Base-by-base conservation (phyloP, 2,888 invertebrate species). In the Tetramorium bicarinatum region DNA sequence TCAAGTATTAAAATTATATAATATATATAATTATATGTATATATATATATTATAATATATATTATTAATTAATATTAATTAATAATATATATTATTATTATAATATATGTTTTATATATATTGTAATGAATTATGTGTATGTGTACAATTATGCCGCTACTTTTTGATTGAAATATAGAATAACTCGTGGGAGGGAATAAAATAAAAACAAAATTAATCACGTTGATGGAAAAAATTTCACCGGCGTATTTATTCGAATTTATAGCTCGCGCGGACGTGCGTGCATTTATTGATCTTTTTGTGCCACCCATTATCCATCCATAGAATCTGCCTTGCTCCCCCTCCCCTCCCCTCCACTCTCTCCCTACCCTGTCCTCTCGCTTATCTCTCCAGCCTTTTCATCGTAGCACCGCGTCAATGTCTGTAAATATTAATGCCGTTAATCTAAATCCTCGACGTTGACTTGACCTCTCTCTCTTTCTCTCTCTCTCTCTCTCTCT, bases 381-480 rank as follows among this genome's bases (percentile, higher is more conserved):
- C 44, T 56, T 59, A 71, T 79, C 79, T 84, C 62, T 59, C 62
- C 49, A 25, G 49, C 67, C 84, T 79, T 75, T 82, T 77, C 67
- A 69, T 82, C 75, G 54, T 25, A 47, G 29, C 47, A 75, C 38
- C 59, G 62, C 67, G 66, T 82, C 86, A 74, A 82, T 62, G 82
- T 66, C 52, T 85, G 86, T 86, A 82, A 86, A 76, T 69, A 83
- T 71, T 82, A 85, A 87, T 71, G 87, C 77, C 83, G 87, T 91
- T 87, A 86, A 87, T 88, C 81, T 83, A 84, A 87, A 91, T 87
- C 85, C 83, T 85, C 74, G 64, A 64, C 49, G 83, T 87, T 77
- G 84, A 87, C 86, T 87, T 82, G 79, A 72, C 61, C 67, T 80
- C 41, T 54, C 49, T 29, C 29, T 29, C 2, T 29, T 2, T 29